Evolutionary conservation across 2,113 vertebrate genomes (phyloP).

Genomic region (Scopus umbretta): DNA sequence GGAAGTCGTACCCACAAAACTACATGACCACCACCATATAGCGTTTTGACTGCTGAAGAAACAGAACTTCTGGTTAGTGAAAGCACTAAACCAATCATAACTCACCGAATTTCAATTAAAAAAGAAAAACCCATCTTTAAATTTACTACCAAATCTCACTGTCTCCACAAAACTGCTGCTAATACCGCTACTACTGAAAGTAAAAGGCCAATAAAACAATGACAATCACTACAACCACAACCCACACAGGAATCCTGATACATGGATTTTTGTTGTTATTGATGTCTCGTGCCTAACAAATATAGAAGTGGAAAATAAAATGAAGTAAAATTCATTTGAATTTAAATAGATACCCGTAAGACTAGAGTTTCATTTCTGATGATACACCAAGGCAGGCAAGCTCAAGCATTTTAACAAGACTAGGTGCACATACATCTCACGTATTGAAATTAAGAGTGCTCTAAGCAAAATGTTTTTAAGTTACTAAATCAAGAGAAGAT

Average conservation of each 20-base stretch:
- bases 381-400: neutral
- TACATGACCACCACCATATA: neutral
- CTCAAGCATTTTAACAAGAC: neutral
- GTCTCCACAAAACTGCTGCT: neutral
- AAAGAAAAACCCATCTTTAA: neutral
- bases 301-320: neutral
- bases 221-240: neutral
- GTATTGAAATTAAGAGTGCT: neutral
- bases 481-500: neutral
- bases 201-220: neutral
- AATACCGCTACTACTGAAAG: neutral
- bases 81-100: neutral
- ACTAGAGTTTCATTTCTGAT: neutral
- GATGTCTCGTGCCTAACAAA: neutral
- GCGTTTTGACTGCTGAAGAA: neutral
- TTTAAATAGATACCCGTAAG: neutral
- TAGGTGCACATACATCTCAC: accelerated
- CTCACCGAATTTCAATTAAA: neutral
- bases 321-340: neutral
- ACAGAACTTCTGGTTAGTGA: neutral
- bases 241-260: neutral
- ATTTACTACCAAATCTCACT: neutral
- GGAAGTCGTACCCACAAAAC: neutral
- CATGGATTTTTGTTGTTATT: neutral
- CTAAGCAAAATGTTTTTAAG: neutral